Percentiles rank a stretch among this genome's conserved stretches.
Conservation (phyloP, 2,113 vertebrate genomes). For the Cyprinus carpio region DNA sequence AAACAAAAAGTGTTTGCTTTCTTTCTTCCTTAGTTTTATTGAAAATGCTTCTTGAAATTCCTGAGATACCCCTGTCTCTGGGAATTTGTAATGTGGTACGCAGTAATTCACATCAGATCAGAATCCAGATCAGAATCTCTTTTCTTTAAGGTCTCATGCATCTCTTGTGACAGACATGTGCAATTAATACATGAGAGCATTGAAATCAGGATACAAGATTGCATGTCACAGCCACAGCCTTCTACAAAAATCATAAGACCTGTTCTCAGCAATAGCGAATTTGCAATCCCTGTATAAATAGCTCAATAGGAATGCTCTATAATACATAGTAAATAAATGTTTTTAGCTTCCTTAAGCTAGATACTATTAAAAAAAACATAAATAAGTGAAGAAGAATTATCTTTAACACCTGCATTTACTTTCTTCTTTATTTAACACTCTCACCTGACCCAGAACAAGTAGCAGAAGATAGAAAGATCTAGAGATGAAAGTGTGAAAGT, state of each 20-base stretch:
- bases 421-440: conserved; percentile 48
- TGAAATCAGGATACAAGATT: not conserved
- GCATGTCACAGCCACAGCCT: conserved; percentile 6
- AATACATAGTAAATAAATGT: not conserved
- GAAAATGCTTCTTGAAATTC: not conserved
- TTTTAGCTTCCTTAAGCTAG: not conserved
- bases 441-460: conserved; percentile 67
- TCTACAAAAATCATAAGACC: not conserved
- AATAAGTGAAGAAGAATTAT: conserved; percentile 11
- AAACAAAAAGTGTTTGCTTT: not conserved
- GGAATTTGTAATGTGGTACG: not conserved
- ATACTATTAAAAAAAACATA: not conserved
- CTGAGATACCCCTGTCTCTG: conserved; percentile 1
- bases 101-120: not conserved
- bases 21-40: not conserved
- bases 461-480: conserved; percentile 59
- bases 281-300: not conserved
- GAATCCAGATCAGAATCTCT: not conserved
- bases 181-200: not conserved
- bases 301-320: not conserved
- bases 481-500: conserved; percentile 56
- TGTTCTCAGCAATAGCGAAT: not conserved
- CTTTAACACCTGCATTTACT: conserved; percentile 43
- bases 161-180: not conserved
- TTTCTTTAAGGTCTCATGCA: not conserved